Percentiles rank a stretch among this genome's conserved stretches.
Conservation (phyloP, 2,113 vertebrate genomes). For the Plecturocebus donacophilus region DNA sequence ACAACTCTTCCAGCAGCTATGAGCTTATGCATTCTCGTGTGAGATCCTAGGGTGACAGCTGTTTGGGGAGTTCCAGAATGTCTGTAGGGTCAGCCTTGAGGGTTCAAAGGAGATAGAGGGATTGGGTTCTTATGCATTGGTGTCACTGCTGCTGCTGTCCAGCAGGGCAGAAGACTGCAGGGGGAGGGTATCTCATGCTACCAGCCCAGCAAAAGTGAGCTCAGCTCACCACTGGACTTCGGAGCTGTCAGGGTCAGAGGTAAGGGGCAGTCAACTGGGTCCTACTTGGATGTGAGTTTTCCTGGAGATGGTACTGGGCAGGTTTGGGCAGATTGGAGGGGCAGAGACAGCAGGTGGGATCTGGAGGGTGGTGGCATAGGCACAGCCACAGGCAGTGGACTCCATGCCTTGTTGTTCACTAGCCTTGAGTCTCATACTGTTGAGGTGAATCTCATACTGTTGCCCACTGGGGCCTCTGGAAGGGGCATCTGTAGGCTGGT, state of each 20-base stretch:
- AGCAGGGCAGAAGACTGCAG: conserved; percentile 91
- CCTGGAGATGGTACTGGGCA: conserved; percentile 50
- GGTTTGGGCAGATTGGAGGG: conserved; percentile 55
- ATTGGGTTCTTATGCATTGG: conserved; percentile 84
- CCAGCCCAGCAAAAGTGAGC: background rate
- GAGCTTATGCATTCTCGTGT: conserved; percentile 92
- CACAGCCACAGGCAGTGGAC: conserved; percentile 90
- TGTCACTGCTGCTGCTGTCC: conserved; percentile 75
- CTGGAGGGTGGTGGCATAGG: conserved; percentile 92
- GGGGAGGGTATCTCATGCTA: conserved; percentile 81
- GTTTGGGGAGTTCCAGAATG: conserved; percentile 92
- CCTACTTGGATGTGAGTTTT: conserved; percentile 75
- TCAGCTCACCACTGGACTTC: conserved; percentile 66
- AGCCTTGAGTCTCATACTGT: conserved; percentile 89
- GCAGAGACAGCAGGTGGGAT: conserved; percentile 81
- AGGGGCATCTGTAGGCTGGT: conserved; percentile 96
- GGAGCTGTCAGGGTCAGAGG: conserved; percentile 55
- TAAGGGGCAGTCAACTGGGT: conserved; percentile 71
- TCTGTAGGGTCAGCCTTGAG: conserved; percentile 89
- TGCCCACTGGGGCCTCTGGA: conserved; percentile 93
- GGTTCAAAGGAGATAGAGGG: conserved; percentile 88
- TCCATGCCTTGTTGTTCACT: conserved; percentile 92
- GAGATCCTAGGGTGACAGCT: conserved; percentile 93
- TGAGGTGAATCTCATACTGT: conserved; percentile 93
- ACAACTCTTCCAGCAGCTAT: conserved; percentile 92